Evolutionary conservation across 2,888 invertebrate species (phyloP), one percentile per base, ranked within the genome.

Genomic region (Malthinus flaveolus): DNA sequence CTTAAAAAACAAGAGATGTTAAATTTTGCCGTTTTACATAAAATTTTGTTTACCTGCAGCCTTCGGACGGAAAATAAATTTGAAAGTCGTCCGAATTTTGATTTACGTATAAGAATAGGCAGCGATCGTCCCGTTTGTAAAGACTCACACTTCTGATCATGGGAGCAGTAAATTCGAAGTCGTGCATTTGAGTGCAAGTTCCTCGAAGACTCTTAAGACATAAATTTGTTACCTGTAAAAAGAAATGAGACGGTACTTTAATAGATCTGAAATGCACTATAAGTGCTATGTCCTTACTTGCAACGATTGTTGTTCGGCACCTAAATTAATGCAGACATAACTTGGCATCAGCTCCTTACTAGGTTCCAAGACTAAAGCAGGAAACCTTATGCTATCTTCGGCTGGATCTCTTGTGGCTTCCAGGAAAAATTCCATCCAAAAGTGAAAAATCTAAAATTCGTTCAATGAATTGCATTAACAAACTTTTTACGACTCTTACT

Each of bases 11-110:
- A 33, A 33, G 47, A 32, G 1, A 46, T 37, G 33, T 15, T 23
- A n/a, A 11, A 11, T 23, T 35, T 9, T n/a, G 3, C 1, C 11
- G 7, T 3, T 13, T 35, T 31, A 33, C 3, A 53, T 2, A 5
- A 15, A 13, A 12, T 23, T 11, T 33, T 32, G 54, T 59, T 63
- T 68, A 59, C 93, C 75, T 85, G 75, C 92, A 93, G 42, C 86
- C 84, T 63, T 90, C 87, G 1, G 97, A 97, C 1, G 99, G 96
- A 70, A 99, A 90, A 79, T 91, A 97, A 80, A 99, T 95, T 85
- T 98, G 97, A 81, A 99, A 99, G 80, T 98, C 97, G 73, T 97
- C 97, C 0, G 97, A 97, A 78, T 98, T 97, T 78, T 97, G 93
- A 77, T 95, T 93, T 33, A 99, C 98, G 78, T 99, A 99, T 0